A percentile compares a stretch with the other conserved stretches of the same genome.
phyloP scores from a whole-genome alignment of 1,140 invertebrate species.

The Zeugodacus cucurbitae region DNA sequence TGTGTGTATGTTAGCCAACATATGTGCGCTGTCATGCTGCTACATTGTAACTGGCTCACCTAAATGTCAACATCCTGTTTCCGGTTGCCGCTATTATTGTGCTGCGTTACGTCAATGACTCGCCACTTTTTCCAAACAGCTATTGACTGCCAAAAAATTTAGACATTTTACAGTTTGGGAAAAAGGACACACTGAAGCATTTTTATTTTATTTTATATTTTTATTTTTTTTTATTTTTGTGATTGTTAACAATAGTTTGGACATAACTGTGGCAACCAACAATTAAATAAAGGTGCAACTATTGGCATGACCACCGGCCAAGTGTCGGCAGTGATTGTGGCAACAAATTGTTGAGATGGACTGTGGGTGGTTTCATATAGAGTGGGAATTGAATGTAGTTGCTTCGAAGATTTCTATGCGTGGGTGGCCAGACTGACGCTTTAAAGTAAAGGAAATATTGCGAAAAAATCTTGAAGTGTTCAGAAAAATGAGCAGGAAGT shows the following conservation, averaged over 20 bases:
- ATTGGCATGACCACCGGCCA: not conserved
- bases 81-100: not conserved
- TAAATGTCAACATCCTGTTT: conserved; percentile 7
- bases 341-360: not conserved
- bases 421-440: not conserved
- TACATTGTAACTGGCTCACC: not conserved
- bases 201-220: not conserved
- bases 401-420: not conserved
- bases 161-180: not conserved
- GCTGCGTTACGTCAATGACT: not conserved
- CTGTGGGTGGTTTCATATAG: not conserved
- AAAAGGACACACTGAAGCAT: not conserved
- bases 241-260: not conserved
- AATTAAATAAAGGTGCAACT: not conserved
- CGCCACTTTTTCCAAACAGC: not conserved
- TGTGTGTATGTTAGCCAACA: not conserved
- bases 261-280: not conserved
- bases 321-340: not conserved
- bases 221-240: not conserved
- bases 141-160: not conserved
- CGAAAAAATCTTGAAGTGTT: not conserved
- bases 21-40: not conserved
- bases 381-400: not conserved
- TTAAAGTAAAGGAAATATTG: not conserved
- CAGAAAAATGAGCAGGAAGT: no score